Percentiles rank a stretch among this genome's conserved stretches.
Conservation (phyloP, 2,888 invertebrate species). For the Hylaea fasciaria region DNA sequence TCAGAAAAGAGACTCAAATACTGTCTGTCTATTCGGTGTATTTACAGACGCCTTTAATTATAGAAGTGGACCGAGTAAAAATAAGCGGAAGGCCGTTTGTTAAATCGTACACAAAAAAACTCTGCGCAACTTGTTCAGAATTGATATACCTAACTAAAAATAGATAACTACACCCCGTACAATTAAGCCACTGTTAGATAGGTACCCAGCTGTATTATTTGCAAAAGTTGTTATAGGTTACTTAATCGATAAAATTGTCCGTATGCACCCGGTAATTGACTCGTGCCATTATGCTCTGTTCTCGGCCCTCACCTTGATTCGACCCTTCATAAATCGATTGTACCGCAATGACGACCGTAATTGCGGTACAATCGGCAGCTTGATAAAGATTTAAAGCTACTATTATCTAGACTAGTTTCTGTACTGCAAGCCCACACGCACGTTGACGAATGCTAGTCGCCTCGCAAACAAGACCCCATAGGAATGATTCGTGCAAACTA, state of each 20-base stretch:
- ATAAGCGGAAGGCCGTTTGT: slow-evolving; percentile 23
- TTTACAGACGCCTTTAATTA: slow-evolving; percentile 34
- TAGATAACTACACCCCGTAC: no score
- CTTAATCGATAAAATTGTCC: slow-evolving; percentile 12
- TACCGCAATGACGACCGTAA: slow-evolving; percentile 31
- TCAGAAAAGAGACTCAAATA: slow-evolving; percentile 13
- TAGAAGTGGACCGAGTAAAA: slow-evolving; percentile 31
- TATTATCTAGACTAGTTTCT: slow-evolving; percentile 27
- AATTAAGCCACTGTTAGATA: no score
- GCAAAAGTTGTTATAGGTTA: slow-evolving; percentile 4
- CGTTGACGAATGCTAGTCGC: slow-evolving; percentile 13
- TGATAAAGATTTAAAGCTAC: slow-evolving; percentile 35
- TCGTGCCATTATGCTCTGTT: slow-evolving; percentile 28
- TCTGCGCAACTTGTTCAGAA: slow-evolving; percentile 13
- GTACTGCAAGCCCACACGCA: slow-evolving; percentile 8
- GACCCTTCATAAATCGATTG: slow-evolving; percentile 31
- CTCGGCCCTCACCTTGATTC: slow-evolving; percentile 39
- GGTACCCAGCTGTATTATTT: background rate
- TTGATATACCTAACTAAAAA: background rate
- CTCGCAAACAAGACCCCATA: slow-evolving; percentile 61
- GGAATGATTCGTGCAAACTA: slow-evolving; percentile 88
- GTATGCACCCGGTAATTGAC: slow-evolving; percentile 28
- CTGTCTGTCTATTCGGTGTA: slow-evolving; percentile 11
- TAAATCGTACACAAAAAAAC: slow-evolving; percentile 12
- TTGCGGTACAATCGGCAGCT: no score